Evolutionary conservation across 1,140 invertebrate species (phyloP), one percentile per base, ranked within the genome.

Genomic region (Cyclargus thomasi): DNA sequence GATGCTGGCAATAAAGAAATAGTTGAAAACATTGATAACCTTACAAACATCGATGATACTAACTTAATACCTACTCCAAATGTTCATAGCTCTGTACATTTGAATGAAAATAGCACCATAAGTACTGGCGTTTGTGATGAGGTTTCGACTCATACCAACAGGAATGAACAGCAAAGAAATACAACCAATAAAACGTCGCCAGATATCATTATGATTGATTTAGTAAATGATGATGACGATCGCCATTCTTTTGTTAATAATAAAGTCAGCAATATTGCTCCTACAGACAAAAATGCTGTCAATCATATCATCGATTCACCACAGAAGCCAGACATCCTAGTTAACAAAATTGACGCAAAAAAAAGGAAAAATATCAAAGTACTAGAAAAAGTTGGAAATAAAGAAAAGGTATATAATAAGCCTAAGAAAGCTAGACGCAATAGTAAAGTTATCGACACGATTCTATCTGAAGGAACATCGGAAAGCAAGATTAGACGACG

Each of bases 401-500:
- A 36, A 39, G 20, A 39, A 36, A 11, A 36, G 35, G 20, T 18
- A 20, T 8, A 36, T 29, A 39, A 8, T 3, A 64, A 64, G 35
- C 29, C n/a, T 0, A 64, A 36, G n/a, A 18, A 18, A 17, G 1
- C 16, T 17, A 29, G n/a, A 17, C 53, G 53, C 18, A 55, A 55
- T 6, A 55, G n/a, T 18, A 22, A 64, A 53, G 47, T 22, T 4
- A 47, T 21, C 1, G 11, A 22, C 21, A 2, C 14, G 22, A 22
- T 16, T 6, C 10, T 8, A 3, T 16, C 5, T 8, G 16, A 53
- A 14, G 21, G 53, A 14, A 22, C 21, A n/a, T 1, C 39, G 53
- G 47, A 63, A 69, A 14, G 16, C 11, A 62, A 66, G 68, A 29
- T 18, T 20, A 62, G 39, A 1, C 63, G 68, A 68, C 36, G 20